These are phyloP conservation scores for Eupelmus urozonus DNA, from an alignment of 2,888 invertebrate genomes.

Conservation along the genomic window DNA sequence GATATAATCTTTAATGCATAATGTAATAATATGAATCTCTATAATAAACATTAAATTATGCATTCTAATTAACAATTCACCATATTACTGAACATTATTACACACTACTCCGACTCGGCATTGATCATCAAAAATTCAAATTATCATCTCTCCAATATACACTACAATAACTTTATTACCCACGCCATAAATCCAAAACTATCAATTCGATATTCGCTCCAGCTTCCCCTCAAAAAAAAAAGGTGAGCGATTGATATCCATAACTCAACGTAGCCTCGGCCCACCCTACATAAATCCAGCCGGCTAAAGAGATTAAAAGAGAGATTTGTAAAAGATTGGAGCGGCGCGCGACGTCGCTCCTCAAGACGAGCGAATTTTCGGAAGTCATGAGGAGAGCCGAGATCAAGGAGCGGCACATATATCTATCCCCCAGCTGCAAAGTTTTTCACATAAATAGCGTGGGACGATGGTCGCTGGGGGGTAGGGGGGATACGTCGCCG, in stretches of 20 bases:
- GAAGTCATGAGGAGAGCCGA: conserved; percentile 13
- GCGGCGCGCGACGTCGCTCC: background rate
- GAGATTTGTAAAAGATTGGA: conserved; percentile 44
- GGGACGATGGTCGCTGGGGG: background rate
- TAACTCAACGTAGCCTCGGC: background rate
- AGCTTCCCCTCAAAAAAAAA: background rate
- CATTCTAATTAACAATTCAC: too few species aligned
- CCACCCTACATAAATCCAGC: conserved; percentile 3
- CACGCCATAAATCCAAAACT: too few species aligned
- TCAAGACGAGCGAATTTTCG: conserved; percentile 22
- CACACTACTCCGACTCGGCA: too few species aligned
- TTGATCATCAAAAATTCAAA: too few species aligned
- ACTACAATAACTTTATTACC: too few species aligned
- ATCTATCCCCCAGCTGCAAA: background rate
- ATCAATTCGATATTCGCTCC: too few species aligned
- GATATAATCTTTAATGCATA: too few species aligned
- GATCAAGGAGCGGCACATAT: background rate
- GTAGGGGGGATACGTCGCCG: conserved; percentile 6
- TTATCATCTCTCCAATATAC: too few species aligned
- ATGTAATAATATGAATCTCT: too few species aligned
- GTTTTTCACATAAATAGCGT: conserved; percentile 51
- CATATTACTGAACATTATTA: too few species aligned
- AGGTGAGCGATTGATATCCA: background rate
- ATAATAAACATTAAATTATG: too few species aligned
- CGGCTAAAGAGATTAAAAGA: conserved; percentile 45